A percentile compares a stretch with the other conserved stretches of the same genome.
phyloP scores from a whole-genome alignment of 2,888 invertebrate species.

The Zootermopsis nevadensis region DNA sequence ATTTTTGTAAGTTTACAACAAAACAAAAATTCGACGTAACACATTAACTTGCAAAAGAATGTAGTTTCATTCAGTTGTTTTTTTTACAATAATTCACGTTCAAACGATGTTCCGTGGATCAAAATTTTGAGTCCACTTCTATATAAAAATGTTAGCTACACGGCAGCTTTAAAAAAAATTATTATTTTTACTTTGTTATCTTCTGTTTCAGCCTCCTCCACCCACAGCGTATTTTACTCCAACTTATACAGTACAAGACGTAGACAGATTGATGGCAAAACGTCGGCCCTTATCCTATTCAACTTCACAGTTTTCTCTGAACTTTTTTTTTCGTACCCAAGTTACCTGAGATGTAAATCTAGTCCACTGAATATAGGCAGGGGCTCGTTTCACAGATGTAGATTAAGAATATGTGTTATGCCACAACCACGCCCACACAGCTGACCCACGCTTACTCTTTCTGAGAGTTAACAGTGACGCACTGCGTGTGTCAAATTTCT shows the following conservation, averaged over 20 bases:
- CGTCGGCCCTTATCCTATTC: constrained; percentile 23
- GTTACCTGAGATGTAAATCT: constrained; percentile 10
- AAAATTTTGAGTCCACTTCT: not conserved
- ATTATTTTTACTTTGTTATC: not conserved
- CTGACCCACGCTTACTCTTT: not conserved
- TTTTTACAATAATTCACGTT: no score
- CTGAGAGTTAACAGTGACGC: constrained; percentile 27
- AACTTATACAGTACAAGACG: constrained; percentile 22
- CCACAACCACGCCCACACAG: not conserved
- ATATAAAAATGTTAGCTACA: not conserved
- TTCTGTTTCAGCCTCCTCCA: not conserved
- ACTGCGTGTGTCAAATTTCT: constrained; percentile 34
- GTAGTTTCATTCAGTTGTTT: no score
- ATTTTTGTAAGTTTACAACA: no score
- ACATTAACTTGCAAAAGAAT: no score
- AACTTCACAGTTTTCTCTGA: not conserved
- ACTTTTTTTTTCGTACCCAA: not conserved
- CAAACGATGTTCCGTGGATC: not conserved
- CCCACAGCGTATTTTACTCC: not conserved
- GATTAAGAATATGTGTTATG: not conserved
- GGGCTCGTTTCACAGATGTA: not conserved
- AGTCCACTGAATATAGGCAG: not conserved
- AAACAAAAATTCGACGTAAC: no score
- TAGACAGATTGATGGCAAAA: constrained; percentile 35
- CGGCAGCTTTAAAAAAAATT: not conserved